Conservation (phyloP, 2,113 vertebrate species). For the Meles meles region DNA sequence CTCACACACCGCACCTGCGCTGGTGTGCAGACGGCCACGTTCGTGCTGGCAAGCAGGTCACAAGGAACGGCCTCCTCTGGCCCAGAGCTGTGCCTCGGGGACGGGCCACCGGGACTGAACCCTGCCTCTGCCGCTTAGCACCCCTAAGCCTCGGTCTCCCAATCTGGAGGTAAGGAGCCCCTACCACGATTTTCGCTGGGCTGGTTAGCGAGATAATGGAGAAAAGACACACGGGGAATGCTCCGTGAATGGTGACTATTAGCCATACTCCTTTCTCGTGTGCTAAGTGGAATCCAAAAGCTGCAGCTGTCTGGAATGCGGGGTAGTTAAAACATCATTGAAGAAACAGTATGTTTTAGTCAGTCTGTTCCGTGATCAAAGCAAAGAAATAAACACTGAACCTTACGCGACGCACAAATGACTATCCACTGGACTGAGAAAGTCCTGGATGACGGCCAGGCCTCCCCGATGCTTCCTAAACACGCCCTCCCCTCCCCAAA, state of each 20-base stretch:
- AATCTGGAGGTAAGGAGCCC: neutral
- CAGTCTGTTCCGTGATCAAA: neutral
- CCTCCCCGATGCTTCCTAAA: neutral
- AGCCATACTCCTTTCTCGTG: neutral
- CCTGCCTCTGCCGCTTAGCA: neutral
- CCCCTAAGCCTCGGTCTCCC: neutral
- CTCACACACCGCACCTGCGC: neutral
- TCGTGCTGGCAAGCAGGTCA: neutral
- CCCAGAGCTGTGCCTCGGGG: neutral
- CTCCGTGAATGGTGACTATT: neutral
- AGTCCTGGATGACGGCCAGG: accelerated
- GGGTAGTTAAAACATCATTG: neutral
- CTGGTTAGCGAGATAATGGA: neutral
- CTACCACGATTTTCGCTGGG: no score
- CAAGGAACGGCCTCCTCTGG: neutral
- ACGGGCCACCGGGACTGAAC: neutral
- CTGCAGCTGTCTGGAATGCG: neutral
- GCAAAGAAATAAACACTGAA: neutral
- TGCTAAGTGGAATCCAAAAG: neutral
- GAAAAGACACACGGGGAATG: neutral
- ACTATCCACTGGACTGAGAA: neutral
- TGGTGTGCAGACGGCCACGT: accelerated
- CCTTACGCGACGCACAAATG: neutral
- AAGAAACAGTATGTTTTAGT: neutral
- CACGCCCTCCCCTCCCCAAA: neutral